A percentile compares a stretch with the other conserved stretches of the same genome.
These are phyloP conservation scores for Spodoptera frugiperda DNA, from an alignment of 1,140 invertebrate species.

Conservation along the genomic window DNA sequence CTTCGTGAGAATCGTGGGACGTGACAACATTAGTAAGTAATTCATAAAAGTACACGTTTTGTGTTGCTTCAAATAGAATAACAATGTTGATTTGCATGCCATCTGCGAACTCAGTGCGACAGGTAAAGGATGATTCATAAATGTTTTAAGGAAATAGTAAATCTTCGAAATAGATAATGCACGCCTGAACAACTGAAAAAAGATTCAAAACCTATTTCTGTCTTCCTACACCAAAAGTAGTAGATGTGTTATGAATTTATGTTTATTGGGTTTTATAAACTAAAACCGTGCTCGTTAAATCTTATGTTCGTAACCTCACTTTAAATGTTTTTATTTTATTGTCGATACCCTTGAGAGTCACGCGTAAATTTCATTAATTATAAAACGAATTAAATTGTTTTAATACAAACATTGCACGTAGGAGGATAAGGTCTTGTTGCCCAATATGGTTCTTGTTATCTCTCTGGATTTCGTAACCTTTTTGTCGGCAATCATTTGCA, in stretches of 20 bases:
- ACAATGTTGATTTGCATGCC: slow-evolving; percentile 2
- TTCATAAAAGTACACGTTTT: slow-evolving; percentile 14
- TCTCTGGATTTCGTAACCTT: slow-evolving; percentile 21
- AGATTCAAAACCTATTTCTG: too few species aligned
- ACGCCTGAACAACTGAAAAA: too few species aligned
- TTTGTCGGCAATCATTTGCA: slow-evolving; percentile 45
- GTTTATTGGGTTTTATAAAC: too few species aligned
- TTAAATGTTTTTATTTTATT: neutral
- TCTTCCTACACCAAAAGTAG: too few species aligned
- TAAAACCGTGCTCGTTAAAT: neutral
- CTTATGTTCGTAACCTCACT: neutral
- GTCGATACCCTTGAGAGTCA: slow-evolving; percentile 18
- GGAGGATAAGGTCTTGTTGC: slow-evolving; percentile 41
- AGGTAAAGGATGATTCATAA: too few species aligned
- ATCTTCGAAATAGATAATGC: too few species aligned
- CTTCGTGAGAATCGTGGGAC: slow-evolving; percentile 27
- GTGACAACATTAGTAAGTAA: slow-evolving; percentile 18
- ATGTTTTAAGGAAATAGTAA: too few species aligned
- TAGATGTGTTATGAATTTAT: too few species aligned
- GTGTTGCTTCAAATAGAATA: slow-evolving; percentile 9
- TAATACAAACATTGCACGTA: slow-evolving; percentile 36
- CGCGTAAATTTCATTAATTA: slow-evolving; percentile 41
- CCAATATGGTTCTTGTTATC: slow-evolving; percentile 46
- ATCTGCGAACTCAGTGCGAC: neutral
- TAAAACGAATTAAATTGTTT: slow-evolving; percentile 35